Evolutionary conservation across 2,888 invertebrate genomes (phyloP), one percentile per base, ranked within the genome.

Genomic region (Drosophila longiperda): DNA sequence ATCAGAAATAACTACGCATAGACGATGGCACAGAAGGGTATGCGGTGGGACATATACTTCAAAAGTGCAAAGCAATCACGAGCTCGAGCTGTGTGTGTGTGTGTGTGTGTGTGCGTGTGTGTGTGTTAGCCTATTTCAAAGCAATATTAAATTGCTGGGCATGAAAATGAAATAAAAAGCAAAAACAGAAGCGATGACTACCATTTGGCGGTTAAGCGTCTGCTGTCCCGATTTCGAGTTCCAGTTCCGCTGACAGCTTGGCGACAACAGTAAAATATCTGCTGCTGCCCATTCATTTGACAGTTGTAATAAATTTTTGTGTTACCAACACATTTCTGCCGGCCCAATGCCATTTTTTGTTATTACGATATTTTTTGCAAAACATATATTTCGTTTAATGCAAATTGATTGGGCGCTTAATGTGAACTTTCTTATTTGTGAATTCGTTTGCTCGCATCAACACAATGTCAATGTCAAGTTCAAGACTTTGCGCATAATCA

Each of bases 41-140:
- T 48, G 34, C 38, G 23, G 61, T 33, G 32, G 15, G 32, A 53
- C 61, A 42, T 54, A 74, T 73, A 76, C 76, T 76, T 76, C 75
- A 75, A 89, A 87, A 86, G 84, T 89, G 89, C 87, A 86, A 88
- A 86, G 86, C 89, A 86, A 88, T 86, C 86, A 88, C 75, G 72
- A 87, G 74, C 65, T 65, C 66, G 62, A 65, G 64, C 52, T 20
- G 34, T 29, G 17, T 57, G 45, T 29, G 9, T 40, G 20, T 23
- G 36, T 33, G 40, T 12, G 32, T 54, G 57, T 48, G 52, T 55
- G 48, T 54, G 65, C 54, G 55, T 50, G 45, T 59, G n/a, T 29
- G 40, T 42, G 66, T 65, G 38, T 45, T 45, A 57, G 67, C 68
- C 61, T 59, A 53, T 68, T 64, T 50, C 42, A 73, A 63, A 67